phyloP scores from a whole-genome alignment of 2,797 vertebrate genomes.

The Dendrocincla fuliginosa region DNA sequence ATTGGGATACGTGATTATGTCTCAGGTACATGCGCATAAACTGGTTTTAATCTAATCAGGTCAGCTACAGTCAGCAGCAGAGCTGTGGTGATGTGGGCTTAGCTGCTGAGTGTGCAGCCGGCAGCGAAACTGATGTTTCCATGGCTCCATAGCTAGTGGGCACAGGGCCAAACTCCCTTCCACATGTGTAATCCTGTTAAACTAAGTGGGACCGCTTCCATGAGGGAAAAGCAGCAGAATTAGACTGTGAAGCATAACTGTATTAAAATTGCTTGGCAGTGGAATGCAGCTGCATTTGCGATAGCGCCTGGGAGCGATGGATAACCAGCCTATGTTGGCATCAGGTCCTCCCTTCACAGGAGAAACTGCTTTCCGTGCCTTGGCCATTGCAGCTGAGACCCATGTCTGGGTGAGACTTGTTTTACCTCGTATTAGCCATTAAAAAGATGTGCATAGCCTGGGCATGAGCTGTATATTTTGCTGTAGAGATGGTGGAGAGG shows the following conservation, averaged over 20 bases:
- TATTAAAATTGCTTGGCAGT: background rate
- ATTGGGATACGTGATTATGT: fast-evolving
- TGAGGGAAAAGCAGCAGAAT: background rate
- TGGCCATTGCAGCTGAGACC: background rate
- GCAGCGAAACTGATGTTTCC: background rate
- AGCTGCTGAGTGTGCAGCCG: background rate
- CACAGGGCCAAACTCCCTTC: background rate
- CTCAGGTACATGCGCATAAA: background rate
- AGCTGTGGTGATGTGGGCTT: background rate
- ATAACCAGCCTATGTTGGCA: fast-evolving
- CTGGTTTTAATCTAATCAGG: background rate
- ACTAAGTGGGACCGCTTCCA: fast-evolving
- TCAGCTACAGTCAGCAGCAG: background rate
- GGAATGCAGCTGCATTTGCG: background rate
- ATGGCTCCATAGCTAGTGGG: background rate
- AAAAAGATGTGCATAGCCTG: background rate
- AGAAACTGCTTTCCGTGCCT: background rate
- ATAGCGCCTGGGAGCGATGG: background rate
- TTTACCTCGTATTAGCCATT: background rate
- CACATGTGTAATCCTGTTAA: background rate
- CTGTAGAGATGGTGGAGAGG: background rate
- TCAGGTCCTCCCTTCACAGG: fast-evolving
- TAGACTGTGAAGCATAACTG: fast-evolving
- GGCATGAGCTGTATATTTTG: background rate
- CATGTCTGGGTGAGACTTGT: background rate